phyloP scores from a whole-genome alignment of 1,140 invertebrate genomes.

The Elysia chlorotica region DNA sequence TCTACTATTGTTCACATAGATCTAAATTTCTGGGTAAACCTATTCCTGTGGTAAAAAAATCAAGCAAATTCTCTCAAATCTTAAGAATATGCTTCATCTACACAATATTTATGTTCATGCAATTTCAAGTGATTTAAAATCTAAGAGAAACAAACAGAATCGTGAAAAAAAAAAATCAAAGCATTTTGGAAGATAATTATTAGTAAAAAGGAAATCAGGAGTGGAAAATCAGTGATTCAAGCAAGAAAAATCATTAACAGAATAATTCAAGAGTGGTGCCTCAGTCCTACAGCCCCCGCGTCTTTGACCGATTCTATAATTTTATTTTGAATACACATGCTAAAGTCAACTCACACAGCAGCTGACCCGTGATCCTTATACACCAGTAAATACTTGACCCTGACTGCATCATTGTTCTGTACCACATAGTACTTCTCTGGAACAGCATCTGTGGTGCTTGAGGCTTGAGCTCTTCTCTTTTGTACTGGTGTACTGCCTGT shows the following conservation, averaged over 20 bases:
- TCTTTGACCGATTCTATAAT: neutral
- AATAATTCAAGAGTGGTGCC: no score
- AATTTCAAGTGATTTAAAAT: no score
- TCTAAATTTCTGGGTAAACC: no score
- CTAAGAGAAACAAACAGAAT: no score
- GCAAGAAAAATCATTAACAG: no score
- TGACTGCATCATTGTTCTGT: slow-evolving; percentile 76
- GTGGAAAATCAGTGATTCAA: neutral
- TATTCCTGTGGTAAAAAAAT: no score
- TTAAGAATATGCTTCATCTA: no score
- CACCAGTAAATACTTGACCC: slow-evolving; percentile 78
- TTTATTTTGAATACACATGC: neutral
- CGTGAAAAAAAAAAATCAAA: neutral
- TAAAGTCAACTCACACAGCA: neutral
- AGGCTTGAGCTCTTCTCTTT: slow-evolving; percentile 37
- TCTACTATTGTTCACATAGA: no score
- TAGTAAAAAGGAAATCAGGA: neutral
- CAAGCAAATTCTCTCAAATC: no score
- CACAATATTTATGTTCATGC: no score
- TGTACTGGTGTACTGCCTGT: slow-evolving; percentile 1
- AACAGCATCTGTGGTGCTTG: slow-evolving; percentile 65
- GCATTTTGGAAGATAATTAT: neutral
- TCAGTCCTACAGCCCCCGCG: neutral
- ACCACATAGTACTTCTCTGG: slow-evolving; percentile 77
- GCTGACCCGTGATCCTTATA: slow-evolving; percentile 63